A percentile compares a stretch with the other conserved stretches of the same genome.
Conservation (phyloP, 2,888 invertebrate species). For the Leucoma salicis region DNA sequence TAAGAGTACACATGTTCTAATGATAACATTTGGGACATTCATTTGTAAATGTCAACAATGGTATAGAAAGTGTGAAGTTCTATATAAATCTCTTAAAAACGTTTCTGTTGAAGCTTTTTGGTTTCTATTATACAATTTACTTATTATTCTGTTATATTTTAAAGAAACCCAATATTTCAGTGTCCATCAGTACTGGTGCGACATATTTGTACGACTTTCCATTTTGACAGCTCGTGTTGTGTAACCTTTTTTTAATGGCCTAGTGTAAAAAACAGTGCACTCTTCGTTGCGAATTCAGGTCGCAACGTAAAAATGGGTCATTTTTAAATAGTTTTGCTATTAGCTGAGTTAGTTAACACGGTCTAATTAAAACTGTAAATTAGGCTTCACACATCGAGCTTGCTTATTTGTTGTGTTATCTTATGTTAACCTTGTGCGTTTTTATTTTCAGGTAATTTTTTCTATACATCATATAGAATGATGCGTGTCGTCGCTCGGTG, state of each 20-base stretch:
- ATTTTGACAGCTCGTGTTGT: constrained; percentile 68
- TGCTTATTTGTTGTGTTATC: constrained; percentile 37
- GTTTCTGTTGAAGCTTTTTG: constrained; percentile 23
- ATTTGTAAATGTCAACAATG: constrained; percentile 26
- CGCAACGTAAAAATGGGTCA: constrained; percentile 69
- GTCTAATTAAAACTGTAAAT: constrained; percentile 67
- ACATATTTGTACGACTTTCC: constrained; percentile 51
- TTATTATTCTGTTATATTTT: constrained; percentile 44
- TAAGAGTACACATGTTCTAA: constrained; percentile 18
- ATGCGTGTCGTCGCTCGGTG: constrained; percentile 27
- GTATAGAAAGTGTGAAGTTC: constrained; percentile 9
- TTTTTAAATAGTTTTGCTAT: constrained; percentile 66
- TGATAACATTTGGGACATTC: constrained; percentile 19
- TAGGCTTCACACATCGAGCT: constrained; percentile 39
- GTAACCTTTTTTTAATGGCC: constrained; percentile 64
- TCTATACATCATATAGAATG: constrained; percentile 30
- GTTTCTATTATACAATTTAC: constrained; percentile 21
- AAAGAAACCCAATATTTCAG: constrained; percentile 55
- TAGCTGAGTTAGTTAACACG: constrained; percentile 67
- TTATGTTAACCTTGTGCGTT: constrained; percentile 50
- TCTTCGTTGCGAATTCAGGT: constrained; percentile 73
- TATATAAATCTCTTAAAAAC: constrained; percentile 18
- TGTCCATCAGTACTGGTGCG: constrained; percentile 51
- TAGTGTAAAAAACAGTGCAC: constrained; percentile 59
- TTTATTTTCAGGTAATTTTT: constrained; percentile 67